Base-by-base conservation (phyloP, 2,113 vertebrate species). In the Panthera uncia region DNA sequence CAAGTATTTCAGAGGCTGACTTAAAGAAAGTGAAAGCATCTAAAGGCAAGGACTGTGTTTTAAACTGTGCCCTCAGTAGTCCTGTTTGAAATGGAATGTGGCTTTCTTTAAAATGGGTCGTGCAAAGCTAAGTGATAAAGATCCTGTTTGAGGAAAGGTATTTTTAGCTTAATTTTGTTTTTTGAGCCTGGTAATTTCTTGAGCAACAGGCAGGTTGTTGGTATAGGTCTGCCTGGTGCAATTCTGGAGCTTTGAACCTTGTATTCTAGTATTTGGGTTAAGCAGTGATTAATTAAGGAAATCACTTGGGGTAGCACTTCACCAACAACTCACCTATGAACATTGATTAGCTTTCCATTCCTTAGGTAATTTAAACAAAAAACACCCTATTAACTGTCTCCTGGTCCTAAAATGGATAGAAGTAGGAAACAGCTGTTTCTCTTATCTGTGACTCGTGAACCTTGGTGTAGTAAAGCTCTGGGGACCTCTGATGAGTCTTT, bases 1-100 rank as follows among this genome's bases (percentile, higher is more conserved):
- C 16, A 76, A 57, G 15, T 55, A 85, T 96, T 81, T 97, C 14
- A 88, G 81, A 93, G 81, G 55, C 83, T 71, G 29, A 65, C 74
- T 81, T 89, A 57, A 88, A 91, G 89, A 89, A 82, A 92, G 95
- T 74, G 66, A 87, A 96, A 95, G 76, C 21, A 2, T 41, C 27
- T 66, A n/a, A 23, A 96, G 61, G 45, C 93, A 89, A 85, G 48
- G 88, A 50, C 63, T 76, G 89, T 41, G 61, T 91, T 89, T 45
- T 65, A 13, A 83, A 36, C 61, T 95, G 38, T 45, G 2, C 21
- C 48, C n/a, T 52, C 23, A 69, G 61, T 36, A 13, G 38, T 57
- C 9, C 38, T 81, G 69, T 88, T 27, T 88, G 65, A 97, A 85
- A 31, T 69, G 27, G 38, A 76, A 85, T 19, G 61, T 68, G 83